Base-by-base conservation (phyloP, 1,140 invertebrate genomes). In the Leptonema lineaticorne region DNA sequence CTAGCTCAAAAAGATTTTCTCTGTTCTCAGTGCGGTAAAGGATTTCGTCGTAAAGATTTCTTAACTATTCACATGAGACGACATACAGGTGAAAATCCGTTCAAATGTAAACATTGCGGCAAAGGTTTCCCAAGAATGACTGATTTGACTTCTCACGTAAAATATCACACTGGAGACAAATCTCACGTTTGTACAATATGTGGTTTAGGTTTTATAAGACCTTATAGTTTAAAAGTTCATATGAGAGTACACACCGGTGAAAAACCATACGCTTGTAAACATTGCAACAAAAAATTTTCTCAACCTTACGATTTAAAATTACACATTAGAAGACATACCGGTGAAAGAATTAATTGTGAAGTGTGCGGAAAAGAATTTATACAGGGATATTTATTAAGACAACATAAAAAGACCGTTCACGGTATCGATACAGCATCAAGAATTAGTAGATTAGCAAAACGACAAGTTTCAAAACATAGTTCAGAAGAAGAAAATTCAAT, bases 201-300 rank as follows among this genome's bases (percentile, higher is more conserved):
- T 24, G 50, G 50, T 1, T 2, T 26, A 5, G 50, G 22, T 26
- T 53, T 53, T 11, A 26, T 24, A 0, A 53, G 50, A 24, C 24
- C 50, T 1, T 53, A 26, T 14, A 26, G 9, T 24, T 26, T 53
- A 8, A 26, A 26, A 2, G 16, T 30, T 4, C 57, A 59, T 22
- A 7, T 59, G 57, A 59, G 57, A 16, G 20, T 37, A 5, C 57
- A 59, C 9, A 33, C 57, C 8, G 57, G 57, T 18, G 57, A 33
- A 8, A 30, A 33, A 20, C 57, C 57, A 8, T 59, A 33, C 28
- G n/a, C 11, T 1, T 59, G 57, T 33, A 59, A 30, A 16, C 16
- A 59, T 30, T 59, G 57, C 28, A 29, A 16, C 1, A 59, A 16
- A 20, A 33, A 20, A 4, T 59, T 59, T 33, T 16, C 57, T n/a